Percentiles rank a stretch among this genome's conserved stretches.
phyloP scores from a whole-genome alignment of 2,888 invertebrate species.

The Candidula unifasciata region DNA sequence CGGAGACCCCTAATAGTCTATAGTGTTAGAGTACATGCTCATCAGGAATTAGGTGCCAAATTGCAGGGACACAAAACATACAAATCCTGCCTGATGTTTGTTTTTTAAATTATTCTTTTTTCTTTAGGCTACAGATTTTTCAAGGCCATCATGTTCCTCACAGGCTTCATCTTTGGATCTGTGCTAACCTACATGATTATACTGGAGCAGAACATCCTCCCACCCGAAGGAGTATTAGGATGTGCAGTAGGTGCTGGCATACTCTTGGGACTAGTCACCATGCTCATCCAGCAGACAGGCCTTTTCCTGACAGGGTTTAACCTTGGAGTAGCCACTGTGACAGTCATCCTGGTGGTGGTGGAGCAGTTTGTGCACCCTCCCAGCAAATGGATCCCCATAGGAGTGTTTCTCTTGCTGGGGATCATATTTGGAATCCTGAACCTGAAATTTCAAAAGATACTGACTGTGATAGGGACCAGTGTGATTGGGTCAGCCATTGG shows the following conservation, averaged over 20 bases:
- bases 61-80: no score
- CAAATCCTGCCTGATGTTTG: no score
- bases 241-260: slow-evolving; percentile 86
- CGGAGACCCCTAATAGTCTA: no score
- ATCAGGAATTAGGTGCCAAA: no score
- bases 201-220: slow-evolving; percentile 86
- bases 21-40: no score
- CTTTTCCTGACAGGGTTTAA: slow-evolving; percentile 89
- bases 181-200: slow-evolving; percentile 89
- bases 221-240: slow-evolving; percentile 84
- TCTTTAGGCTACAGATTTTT: slow-evolving; percentile 90
- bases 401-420: slow-evolving; percentile 84
- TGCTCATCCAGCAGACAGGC: slow-evolving; percentile 89
- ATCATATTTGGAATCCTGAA: slow-evolving; percentile 85
- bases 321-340: slow-evolving; percentile 82
- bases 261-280: slow-evolving; percentile 87
- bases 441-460: slow-evolving; percentile 86
- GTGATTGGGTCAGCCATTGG: slow-evolving; percentile 87
- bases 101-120: not conserved
- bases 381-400: slow-evolving; percentile 85
- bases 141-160: slow-evolving; percentile 91
- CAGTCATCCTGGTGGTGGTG: slow-evolving; percentile 72
- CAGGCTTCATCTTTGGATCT: slow-evolving; percentile 90
- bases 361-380: slow-evolving; percentile 82
- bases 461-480: slow-evolving; percentile 86